Evolutionary conservation across 2,888 invertebrate species (phyloP).

Genomic region (Rhagonycha fulva): DNA sequence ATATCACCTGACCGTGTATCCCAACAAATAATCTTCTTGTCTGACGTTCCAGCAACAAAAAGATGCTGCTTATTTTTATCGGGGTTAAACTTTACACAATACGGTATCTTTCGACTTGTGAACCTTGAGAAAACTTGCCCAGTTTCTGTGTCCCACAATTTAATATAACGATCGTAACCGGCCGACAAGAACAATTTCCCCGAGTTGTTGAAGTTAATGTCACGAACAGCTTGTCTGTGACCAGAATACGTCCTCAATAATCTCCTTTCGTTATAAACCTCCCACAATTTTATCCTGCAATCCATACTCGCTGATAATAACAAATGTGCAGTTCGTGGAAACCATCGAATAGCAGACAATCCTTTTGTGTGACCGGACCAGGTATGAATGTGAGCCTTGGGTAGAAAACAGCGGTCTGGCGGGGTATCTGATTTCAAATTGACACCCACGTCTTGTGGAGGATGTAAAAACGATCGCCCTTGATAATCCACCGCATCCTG

Average conservation of each 20-base stretch:
- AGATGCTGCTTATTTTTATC: constrained; percentile 96
- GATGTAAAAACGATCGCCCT: constrained; percentile 91
- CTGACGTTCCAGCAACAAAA: constrained; percentile 97
- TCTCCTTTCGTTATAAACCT: constrained; percentile 93
- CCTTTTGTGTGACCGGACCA: constrained; percentile 98
- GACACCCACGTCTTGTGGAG: constrained; percentile 91
- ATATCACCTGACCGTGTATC: constrained; percentile 93
- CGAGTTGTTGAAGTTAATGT: constrained; percentile 92
- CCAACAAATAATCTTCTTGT: constrained; percentile 99
- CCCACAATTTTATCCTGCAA: constrained; percentile 96
- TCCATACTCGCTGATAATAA: constrained; percentile 97
- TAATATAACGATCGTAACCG: constrained; percentile 96
- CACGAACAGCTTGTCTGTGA: constrained; percentile 95
- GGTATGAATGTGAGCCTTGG: constrained; percentile 93
- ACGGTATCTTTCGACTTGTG: constrained; percentile 95
- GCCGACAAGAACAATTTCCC: constrained; percentile 94
- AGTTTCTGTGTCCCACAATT: constrained; percentile 99
- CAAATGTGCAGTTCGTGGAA: constrained; percentile 92
- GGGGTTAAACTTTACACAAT: constrained; percentile 97
- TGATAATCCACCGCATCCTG: constrained; percentile 95
- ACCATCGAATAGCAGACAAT: constrained; percentile 92
- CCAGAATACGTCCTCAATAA: constrained; percentile 95
- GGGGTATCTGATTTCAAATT: constrained; percentile 85
- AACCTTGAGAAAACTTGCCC: constrained; percentile 86
- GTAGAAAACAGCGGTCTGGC: constrained; percentile 94